phyloP scores from a whole-genome alignment of 2,888 invertebrate genomes.

The Xylophagus ater region DNA sequence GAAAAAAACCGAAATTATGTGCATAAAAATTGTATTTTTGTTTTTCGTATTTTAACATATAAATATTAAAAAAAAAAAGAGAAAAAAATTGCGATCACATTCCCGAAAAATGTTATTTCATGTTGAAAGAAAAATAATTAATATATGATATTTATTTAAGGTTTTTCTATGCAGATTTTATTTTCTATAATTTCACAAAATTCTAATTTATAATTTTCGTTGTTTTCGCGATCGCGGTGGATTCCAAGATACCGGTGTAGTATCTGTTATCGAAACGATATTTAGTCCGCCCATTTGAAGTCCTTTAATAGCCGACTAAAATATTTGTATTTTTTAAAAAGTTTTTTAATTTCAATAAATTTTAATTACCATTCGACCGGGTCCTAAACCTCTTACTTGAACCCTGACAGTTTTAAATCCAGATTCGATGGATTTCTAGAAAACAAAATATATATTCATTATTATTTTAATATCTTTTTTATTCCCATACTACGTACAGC shows the following conservation, averaged over 20 bases:
- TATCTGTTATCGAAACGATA: constrained; percentile 87
- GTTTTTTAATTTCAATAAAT: constrained; percentile 3
- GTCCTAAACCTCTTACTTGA: constrained; percentile 70
- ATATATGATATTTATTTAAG: too few species aligned
- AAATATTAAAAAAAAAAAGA: too few species aligned
- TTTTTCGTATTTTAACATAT: too few species aligned
- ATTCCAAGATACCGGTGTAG: constrained; percentile 71
- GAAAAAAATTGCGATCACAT: too few species aligned
- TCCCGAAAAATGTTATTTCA: too few species aligned
- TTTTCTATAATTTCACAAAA: too few species aligned
- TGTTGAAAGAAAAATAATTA: too few species aligned
- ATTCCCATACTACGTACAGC: constrained; percentile 43
- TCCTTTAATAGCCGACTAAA: constrained; percentile 85
- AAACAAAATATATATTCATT: constrained; percentile 19
- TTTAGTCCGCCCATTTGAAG: constrained; percentile 83
- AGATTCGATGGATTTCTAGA: constrained; percentile 57
- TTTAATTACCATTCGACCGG: constrained; percentile 70
- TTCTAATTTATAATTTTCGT: constrained; percentile 68
- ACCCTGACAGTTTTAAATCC: constrained; percentile 70
- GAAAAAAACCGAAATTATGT: too few species aligned
- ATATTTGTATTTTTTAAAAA: constrained; percentile 24
- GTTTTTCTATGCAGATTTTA: too few species aligned
- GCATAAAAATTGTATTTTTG: too few species aligned
- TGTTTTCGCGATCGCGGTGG: constrained; percentile 76
- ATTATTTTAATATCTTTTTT: neutral